A percentile compares a stretch with the other conserved stretches of the same genome.
These are phyloP conservation scores for Drosophila rubida DNA, from an alignment of 2,888 invertebrate species.

Conservation along the genomic window DNA sequence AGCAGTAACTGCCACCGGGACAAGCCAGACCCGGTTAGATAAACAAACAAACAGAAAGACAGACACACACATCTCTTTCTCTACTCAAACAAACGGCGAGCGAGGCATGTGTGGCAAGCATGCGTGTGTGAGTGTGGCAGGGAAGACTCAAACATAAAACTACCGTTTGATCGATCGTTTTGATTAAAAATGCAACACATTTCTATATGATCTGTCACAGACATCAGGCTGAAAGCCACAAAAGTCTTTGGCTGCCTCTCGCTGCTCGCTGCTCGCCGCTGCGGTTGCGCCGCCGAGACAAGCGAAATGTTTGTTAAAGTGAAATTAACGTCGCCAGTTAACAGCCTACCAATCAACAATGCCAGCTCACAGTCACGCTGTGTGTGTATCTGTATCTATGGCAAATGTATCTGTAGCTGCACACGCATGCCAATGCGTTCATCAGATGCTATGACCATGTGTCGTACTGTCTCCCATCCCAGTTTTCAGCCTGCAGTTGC, in stretches of 20 bases:
- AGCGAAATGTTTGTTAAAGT: conserved; percentile 82
- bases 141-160: conserved; percentile 66
- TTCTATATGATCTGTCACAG: conserved; percentile 83
- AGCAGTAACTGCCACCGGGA: conserved; percentile 22
- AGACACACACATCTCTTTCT: conserved; percentile 41
- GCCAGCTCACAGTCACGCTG: conserved; percentile 53
- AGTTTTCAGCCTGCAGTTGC: conserved; percentile 59
- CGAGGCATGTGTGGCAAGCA: conserved; percentile 24
- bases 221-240: conserved; percentile 72
- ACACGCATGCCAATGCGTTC: conserved; percentile 32
- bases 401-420: conserved; percentile 16
- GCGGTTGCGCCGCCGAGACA: conserved; percentile 56
- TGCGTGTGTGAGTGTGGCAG: conserved; percentile 39
- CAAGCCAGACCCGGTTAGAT: conserved; percentile 45
- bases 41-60: conserved; percentile 46
- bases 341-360: conserved; percentile 77
- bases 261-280: conserved; percentile 1
- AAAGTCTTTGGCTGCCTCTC: conserved; percentile 41
- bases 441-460: conserved; percentile 13
- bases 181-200: conserved; percentile 84
- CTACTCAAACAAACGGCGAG: conserved; percentile 34
- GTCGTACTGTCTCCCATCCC: conserved; percentile 11
- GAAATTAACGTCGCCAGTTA: conserved; percentile 79
- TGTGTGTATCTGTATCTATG: conserved; percentile 14
- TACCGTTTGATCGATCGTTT: conserved; percentile 84